Percentiles rank a stretch among this genome's conserved stretches.
Conservation (phyloP, 1,140 invertebrate species). For the Trichoplusia ni region DNA sequence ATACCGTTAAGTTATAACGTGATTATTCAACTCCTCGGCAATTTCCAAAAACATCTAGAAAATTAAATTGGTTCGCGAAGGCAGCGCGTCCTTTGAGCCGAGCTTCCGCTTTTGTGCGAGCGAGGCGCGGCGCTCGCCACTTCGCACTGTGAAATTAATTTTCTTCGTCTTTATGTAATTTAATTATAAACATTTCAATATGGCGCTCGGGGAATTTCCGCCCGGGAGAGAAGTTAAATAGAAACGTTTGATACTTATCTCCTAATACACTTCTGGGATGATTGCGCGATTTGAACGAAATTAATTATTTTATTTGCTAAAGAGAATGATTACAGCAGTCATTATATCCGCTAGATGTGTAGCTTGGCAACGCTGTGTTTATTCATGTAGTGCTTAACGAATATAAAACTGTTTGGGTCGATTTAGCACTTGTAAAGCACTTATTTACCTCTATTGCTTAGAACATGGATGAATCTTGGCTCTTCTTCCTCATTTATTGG, state of each 20-base stretch:
- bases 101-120: slow-evolving; percentile 67
- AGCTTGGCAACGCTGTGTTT: not conserved
- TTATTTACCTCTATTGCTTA: too few species aligned
- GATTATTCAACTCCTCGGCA: slow-evolving; percentile 78
- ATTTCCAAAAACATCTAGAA: slow-evolving; percentile 79
- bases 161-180: slow-evolving; percentile 82
- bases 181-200: slow-evolving; percentile 82
- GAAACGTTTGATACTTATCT: slow-evolving; percentile 81
- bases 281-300: slow-evolving; percentile 70
- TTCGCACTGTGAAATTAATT: slow-evolving; percentile 80
- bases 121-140: slow-evolving; percentile 60
- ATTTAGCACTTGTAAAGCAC: too few species aligned
- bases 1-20: slow-evolving; percentile 81
- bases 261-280: slow-evolving; percentile 76
- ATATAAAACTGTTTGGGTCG: too few species aligned
- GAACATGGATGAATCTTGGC: too few species aligned
- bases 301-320: slow-evolving; percentile 60
- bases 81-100: slow-evolving; percentile 66
- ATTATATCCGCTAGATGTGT: slow-evolving; percentile 4
- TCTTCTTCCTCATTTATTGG: too few species aligned
- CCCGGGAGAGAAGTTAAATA: slow-evolving; percentile 76
- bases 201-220: slow-evolving; percentile 77
- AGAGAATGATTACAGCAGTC: slow-evolving; percentile 24
- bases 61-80: slow-evolving; percentile 74
- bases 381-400: not conserved